Conservation (phyloP, 1,140 invertebrate species). For the Neodiprion fabricii region DNA sequence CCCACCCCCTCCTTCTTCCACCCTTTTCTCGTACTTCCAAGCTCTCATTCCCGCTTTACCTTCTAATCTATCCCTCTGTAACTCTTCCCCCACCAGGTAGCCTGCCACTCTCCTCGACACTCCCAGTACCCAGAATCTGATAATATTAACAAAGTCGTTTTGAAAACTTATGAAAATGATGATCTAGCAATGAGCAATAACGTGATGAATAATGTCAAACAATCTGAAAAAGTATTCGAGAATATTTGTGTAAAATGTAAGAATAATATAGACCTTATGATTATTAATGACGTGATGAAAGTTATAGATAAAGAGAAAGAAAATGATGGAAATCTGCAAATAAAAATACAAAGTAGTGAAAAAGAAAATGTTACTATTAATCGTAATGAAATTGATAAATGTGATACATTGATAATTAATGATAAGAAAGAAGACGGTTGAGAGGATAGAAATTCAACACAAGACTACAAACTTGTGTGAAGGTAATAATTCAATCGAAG, state of each 20-base stretch:
- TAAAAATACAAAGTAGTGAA: background rate
- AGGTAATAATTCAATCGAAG: background rate
- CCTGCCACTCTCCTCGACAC: too few species aligned
- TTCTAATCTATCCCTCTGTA: too few species aligned
- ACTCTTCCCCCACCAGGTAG: too few species aligned
- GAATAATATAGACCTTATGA: too few species aligned
- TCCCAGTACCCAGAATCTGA: background rate
- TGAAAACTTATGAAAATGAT: background rate
- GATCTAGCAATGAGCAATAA: too few species aligned
- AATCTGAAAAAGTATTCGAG: background rate
- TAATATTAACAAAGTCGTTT: background rate
- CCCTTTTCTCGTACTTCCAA: too few species aligned
- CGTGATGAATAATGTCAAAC: too few species aligned
- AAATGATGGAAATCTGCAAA: background rate
- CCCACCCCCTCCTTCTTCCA: too few species aligned
- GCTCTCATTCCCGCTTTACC: too few species aligned
- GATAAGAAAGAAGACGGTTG: background rate
- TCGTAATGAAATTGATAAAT: background rate
- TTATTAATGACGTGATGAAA: too few species aligned
- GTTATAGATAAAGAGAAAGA: background rate
- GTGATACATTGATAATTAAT: background rate
- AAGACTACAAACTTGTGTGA: background rate
- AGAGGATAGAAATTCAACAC: background rate
- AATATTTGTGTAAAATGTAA: too few species aligned
- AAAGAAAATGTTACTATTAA: background rate